Evolutionary conservation across 2,113 vertebrate species (phyloP).

Genomic region (Xyliphius kryptos): DNA sequence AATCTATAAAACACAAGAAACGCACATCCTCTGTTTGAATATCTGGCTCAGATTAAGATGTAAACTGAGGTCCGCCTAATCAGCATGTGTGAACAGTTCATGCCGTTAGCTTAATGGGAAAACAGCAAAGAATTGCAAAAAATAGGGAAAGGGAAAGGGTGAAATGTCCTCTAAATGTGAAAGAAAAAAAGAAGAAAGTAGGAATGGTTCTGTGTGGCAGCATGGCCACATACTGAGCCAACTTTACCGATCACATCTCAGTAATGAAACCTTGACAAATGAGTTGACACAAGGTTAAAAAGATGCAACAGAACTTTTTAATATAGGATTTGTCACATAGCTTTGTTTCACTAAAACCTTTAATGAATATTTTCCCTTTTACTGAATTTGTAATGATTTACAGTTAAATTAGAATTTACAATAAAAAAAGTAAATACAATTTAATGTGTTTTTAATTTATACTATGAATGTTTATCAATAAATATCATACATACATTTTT

Average conservation of each 20-base stretch:
- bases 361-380: neutral
- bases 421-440: no score
- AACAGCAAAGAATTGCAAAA: slow-evolving; percentile 10
- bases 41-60: neutral
- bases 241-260: slow-evolving; percentile 8
- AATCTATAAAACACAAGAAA: neutral
- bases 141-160: slow-evolving; percentile 23
- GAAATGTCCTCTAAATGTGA: slow-evolving; percentile 36
- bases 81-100: neutral
- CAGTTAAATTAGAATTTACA: no score
- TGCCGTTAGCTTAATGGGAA: slow-evolving; percentile 19
- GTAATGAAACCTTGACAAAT: slow-evolving; percentile 35
- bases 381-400: neutral
- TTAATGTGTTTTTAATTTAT: no score
- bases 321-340: neutral
- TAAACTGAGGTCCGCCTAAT: neutral
- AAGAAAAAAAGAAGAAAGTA: slow-evolving; percentile 17
- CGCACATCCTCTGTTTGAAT: neutral
- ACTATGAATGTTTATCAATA: no score
- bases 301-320: slow-evolving; percentile 30
- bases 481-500: no score
- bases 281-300: slow-evolving; percentile 38
- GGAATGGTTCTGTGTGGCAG: slow-evolving; percentile 20
- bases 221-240: slow-evolving; percentile 31
- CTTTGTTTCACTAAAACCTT: no score